Conservation (phyloP, 2,888 invertebrate species). For the Scrobipalpa costella region DNA sequence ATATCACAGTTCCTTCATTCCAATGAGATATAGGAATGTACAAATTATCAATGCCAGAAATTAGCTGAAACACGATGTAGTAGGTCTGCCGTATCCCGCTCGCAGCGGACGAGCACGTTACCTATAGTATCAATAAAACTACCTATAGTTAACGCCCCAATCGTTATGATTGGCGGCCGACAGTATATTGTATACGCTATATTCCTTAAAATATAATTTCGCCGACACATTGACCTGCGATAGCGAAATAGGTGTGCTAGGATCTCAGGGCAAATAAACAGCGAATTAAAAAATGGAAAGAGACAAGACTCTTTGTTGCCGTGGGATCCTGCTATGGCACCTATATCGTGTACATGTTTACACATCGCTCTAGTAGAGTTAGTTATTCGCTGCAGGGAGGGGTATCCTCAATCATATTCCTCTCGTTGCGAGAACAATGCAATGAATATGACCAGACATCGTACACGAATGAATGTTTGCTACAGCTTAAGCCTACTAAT, state of each 20-base stretch:
- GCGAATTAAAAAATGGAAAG: neutral
- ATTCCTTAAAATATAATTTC: neutral
- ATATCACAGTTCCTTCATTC: neutral
- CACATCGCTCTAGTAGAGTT: too few relatives aligned
- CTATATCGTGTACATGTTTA: too few relatives aligned
- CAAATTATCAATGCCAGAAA: neutral
- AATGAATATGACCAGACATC: too few relatives aligned
- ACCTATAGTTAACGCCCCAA: conserved; percentile 10
- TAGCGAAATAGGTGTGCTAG: conserved; percentile 2
- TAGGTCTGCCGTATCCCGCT: too few relatives aligned
- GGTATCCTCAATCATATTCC: too few relatives aligned
- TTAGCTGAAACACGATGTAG: too few relatives aligned
- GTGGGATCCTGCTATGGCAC: too few relatives aligned
- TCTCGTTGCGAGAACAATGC: too few relatives aligned
- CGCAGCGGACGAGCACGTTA: conserved; percentile 4
- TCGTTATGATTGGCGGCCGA: conserved; percentile 2
- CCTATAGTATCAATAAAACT: conserved; percentile 6
- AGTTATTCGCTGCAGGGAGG: too few relatives aligned
- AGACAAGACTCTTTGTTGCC: too few relatives aligned
- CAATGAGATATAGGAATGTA: neutral
- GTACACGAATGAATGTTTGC: too few relatives aligned
- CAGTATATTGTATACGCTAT: conserved; percentile 10
- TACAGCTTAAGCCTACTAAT: too few relatives aligned
- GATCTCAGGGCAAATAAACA: neutral
- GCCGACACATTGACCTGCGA: neutral